Base-by-base conservation (phyloP, 2,888 invertebrate genomes). In the Gerosis bhagava region DNA sequence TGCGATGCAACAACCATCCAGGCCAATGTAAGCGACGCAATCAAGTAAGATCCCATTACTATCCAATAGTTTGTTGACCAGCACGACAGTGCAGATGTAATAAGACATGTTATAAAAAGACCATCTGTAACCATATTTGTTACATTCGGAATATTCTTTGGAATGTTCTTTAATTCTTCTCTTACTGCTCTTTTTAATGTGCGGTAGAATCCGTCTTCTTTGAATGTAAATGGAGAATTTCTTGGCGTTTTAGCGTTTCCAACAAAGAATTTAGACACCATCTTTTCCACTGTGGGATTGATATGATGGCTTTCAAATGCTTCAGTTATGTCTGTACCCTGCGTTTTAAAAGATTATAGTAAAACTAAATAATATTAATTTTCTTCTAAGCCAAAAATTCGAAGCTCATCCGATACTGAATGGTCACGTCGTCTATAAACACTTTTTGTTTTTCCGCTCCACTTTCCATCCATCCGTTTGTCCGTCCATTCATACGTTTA, bases 171-270 rank as follows among this genome's bases (percentile, higher is more conserved):
- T 1, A 93, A 57, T 59, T 91, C 90, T 15, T 91, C 83, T 3
- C 73, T 49, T 0, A 91, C 90, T 4, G 90, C 87, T 26, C 73
- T 76, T 65, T 94, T 95, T 2, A 96, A 80, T 0, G 93, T 93
- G 50, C 81, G 88, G 62, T 93, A 96, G 68, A 96, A 96, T 1
- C 95, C 95, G 60, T 94, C 89, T 1, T 93, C 91, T 40, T 93
- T 77, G 60, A 96, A 94, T 0, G 95, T 95, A 51, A 94, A 91
- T 0, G 95, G 94, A 0, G 94, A 92, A 63, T 92, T 93, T 57
- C 96, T 87, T 0, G 92, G 91, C 0, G 86, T 80, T 21, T 70
- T 77, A 0, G 94, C 94, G 8, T 93, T 89, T 10, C 91, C 86
- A 0, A 95, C 84, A 63, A 90, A 93, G 66, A 90, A 96, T 62